A percentile compares a stretch with the other conserved stretches of the same genome.
These are phyloP conservation scores for Drepana falcataria DNA, from an alignment of 2,888 invertebrate species.

Conservation along the genomic window DNA sequence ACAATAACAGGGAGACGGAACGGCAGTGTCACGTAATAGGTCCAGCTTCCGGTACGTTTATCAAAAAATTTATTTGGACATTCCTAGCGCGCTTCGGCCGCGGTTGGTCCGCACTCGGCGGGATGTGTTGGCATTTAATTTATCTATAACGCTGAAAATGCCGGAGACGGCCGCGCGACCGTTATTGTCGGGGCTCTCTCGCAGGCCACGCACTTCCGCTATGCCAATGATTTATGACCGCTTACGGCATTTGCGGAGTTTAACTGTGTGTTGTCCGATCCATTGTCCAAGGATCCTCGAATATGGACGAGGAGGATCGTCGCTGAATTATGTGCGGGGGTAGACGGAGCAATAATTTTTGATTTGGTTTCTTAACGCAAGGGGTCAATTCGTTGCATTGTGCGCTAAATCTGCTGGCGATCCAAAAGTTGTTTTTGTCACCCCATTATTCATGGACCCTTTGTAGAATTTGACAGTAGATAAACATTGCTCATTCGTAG, in stretches of 20 bases:
- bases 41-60: constrained; percentile 72
- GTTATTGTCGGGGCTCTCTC: constrained; percentile 61
- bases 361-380: constrained; percentile 58
- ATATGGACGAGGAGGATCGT: constrained; percentile 64
- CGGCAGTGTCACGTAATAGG: constrained; percentile 72
- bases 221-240: constrained; percentile 73
- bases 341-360: constrained; percentile 52
- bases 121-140: constrained; percentile 75
- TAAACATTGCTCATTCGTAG: not conserved
- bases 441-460: constrained; percentile 4
- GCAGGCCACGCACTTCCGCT: constrained; percentile 70
- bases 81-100: constrained; percentile 62
- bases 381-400: constrained; percentile 49
- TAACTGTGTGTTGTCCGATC: constrained; percentile 66
- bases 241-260: constrained; percentile 67
- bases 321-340: constrained; percentile 65
- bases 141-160: constrained; percentile 72
- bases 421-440: constrained; percentile 25
- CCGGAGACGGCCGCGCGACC: constrained; percentile 56
- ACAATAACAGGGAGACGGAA: constrained; percentile 68
- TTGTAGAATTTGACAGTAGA: not conserved
- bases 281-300: constrained; percentile 63
- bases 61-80: constrained; percentile 76
- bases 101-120: constrained; percentile 42
- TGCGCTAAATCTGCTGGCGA: constrained; percentile 45